These are phyloP conservation scores for Athrips mouffetella DNA, from an alignment of 2,888 invertebrate genomes.

Conservation along the genomic window DNA sequence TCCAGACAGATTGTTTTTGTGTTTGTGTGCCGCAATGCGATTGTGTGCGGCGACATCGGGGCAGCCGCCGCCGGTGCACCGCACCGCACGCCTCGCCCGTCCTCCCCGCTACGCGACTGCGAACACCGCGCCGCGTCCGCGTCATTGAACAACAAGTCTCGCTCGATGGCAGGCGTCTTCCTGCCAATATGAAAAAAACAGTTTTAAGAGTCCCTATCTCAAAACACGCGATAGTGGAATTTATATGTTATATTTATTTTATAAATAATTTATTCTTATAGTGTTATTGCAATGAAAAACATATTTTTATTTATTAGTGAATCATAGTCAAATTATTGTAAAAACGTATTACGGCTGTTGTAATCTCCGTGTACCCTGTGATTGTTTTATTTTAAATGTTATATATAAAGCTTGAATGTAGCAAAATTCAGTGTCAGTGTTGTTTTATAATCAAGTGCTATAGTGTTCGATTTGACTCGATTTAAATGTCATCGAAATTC, in stretches of 20 bases:
- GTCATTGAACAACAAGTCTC: conserved; percentile 78
- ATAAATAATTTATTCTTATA: conserved; percentile 75
- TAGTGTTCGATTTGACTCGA: conserved; percentile 58
- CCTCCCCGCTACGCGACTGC: conserved; percentile 73
- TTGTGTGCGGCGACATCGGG: conserved; percentile 72
- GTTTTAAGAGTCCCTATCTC: conserved; percentile 64
- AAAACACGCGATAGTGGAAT: conserved; percentile 74
- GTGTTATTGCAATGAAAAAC: conserved; percentile 65
- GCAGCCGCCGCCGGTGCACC: conserved; percentile 72
- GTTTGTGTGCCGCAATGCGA: conserved; percentile 45
- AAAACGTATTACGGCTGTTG: conserved; percentile 57
- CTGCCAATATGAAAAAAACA: conserved; percentile 76
- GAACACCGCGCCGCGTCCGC: conserved; percentile 71
- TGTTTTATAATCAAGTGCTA: conserved; percentile 46
- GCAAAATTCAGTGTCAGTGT: conserved; percentile 64
- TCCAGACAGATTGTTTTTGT: conserved; percentile 63
- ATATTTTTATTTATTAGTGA: conserved; percentile 76
- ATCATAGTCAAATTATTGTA: conserved; percentile 71
- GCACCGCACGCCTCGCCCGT: conserved; percentile 40
- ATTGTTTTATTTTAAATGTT: conserved; percentile 69
- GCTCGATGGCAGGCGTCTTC: conserved; percentile 75
- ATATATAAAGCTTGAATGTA: conserved; percentile 45
- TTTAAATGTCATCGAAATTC: conserved; percentile 54
- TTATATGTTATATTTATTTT: conserved; percentile 68
- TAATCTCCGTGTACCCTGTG: conserved; percentile 69